These are phyloP conservation scores for Ameiurus melas DNA, from an alignment of 2,113 vertebrate species.

Conservation along the genomic window DNA sequence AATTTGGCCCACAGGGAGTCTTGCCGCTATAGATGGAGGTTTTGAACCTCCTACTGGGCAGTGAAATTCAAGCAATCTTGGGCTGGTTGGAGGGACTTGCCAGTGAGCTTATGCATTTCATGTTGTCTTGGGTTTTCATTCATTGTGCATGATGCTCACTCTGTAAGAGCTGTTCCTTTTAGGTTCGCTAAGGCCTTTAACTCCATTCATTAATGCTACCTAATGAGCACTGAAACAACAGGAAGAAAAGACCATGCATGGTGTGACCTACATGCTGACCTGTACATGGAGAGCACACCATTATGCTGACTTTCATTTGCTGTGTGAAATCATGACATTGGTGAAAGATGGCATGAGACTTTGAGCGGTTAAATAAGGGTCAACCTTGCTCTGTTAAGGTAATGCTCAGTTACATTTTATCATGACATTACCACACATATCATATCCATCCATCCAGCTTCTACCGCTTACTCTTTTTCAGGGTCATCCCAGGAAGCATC, in stretches of 20 bases:
- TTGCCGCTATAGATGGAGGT: background rate
- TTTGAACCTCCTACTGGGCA: slow-evolving; percentile 10
- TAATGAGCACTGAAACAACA: slow-evolving; percentile 14
- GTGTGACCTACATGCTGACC: background rate
- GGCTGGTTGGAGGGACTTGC: background rate
- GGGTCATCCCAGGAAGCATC: too few species aligned
- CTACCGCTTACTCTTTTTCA: too few species aligned
- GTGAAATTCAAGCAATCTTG: slow-evolving; percentile 17
- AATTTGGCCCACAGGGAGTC: slow-evolving; percentile 16
- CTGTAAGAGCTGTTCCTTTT: slow-evolving; percentile 4
- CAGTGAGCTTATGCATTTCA: slow-evolving; percentile 20
- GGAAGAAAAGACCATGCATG: background rate
- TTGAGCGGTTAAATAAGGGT: background rate
- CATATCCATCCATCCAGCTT: too few species aligned
- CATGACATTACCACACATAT: background rate
- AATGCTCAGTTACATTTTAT: background rate
- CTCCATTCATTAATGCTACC: slow-evolving; percentile 13
- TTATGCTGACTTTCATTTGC: slow-evolving; percentile 1
- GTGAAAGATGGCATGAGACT: background rate
- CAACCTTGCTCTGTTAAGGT: background rate
- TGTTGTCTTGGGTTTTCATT: slow-evolving; percentile 26
- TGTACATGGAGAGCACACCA: background rate
- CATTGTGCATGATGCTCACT: slow-evolving; percentile 10
- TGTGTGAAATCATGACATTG: background rate
- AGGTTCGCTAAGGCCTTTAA: background rate